Percentiles rank a stretch among this genome's conserved stretches.
phyloP scores from a whole-genome alignment of 1,140 invertebrate species.

The Hetaerina americana region DNA sequence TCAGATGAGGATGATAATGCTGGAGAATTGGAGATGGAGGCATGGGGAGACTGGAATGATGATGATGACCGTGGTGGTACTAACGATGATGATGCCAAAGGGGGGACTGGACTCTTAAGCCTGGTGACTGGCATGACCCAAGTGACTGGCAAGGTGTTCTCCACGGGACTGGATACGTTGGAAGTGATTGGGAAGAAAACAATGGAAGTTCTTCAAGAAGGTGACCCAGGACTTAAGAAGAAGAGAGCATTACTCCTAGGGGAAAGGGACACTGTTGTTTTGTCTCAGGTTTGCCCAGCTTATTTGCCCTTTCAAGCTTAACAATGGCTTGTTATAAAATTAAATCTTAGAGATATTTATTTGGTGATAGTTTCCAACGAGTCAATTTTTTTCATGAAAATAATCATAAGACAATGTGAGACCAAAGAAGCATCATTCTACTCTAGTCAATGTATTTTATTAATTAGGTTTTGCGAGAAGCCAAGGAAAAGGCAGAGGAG shows the following conservation, averaged over 20 bases:
- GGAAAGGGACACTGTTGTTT: slow-evolving; percentile 39
- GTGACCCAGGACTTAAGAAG: slow-evolving; percentile 73
- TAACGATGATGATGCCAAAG: slow-evolving; percentile 20
- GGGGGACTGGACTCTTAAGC: slow-evolving; percentile 42
- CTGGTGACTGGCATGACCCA: slow-evolving; percentile 39
- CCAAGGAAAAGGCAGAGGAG: slow-evolving; percentile 62
- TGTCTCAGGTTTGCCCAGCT: slow-evolving; percentile 34
- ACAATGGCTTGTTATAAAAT: too few species aligned
- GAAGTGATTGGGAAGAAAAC: slow-evolving; percentile 89
- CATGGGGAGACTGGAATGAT: background rate
- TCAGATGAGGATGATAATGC: background rate
- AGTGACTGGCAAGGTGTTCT: slow-evolving; percentile 46
- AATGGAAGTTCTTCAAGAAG: slow-evolving; percentile 81
- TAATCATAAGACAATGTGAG: too few species aligned
- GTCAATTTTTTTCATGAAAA: too few species aligned
- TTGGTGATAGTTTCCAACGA: too few species aligned
- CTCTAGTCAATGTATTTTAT: too few species aligned
- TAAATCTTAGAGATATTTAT: background rate
- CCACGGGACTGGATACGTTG: slow-evolving; percentile 72
- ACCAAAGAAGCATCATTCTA: too few species aligned
- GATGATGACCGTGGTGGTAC: background rate
- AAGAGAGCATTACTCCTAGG: slow-evolving; percentile 61
- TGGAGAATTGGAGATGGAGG: slow-evolving; percentile 14
- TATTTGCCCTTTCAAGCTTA: too few species aligned
- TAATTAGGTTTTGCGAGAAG: slow-evolving; percentile 66